Percentiles rank a stretch among this genome's conserved stretches.
These are phyloP conservation scores for Spermophilus dauricus DNA, from an alignment of 2,113 vertebrate species.

Conservation along the genomic window DNA sequence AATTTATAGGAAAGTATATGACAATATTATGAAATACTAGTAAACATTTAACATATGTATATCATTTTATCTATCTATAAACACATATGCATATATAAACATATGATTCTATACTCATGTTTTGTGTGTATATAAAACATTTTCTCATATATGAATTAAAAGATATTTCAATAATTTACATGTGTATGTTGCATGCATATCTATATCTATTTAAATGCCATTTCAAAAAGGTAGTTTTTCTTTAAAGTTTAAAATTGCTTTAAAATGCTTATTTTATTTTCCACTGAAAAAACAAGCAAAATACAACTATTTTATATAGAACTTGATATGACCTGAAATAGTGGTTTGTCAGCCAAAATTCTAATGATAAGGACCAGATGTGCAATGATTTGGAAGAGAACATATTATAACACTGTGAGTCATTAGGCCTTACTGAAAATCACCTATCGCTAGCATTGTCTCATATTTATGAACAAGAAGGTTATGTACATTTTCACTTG, in stretches of 20 bases:
- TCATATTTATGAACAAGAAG: neutral
- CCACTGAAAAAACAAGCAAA: neutral
- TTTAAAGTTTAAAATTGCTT: neutral
- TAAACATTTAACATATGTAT: neutral
- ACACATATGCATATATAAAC: neutral
- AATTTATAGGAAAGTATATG: neutral
- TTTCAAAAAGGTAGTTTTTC: neutral
- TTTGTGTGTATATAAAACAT: neutral
- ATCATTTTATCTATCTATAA: too few species aligned
- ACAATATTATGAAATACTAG: neutral
- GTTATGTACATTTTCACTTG: neutral
- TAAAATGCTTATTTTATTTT: neutral
- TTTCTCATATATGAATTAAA: neutral
- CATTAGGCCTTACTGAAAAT: neutral
- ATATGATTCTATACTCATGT: neutral
- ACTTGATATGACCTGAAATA: neutral
- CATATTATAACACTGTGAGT: neutral
- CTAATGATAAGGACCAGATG: neutral
- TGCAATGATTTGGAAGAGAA: neutral
- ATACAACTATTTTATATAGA: neutral
- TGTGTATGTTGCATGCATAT: neutral
- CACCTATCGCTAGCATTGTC: neutral
- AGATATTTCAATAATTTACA: neutral
- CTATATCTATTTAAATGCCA: neutral
- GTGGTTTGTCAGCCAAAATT: neutral